Percentiles rank a stretch among this genome's conserved stretches.
Evolutionary conservation across 2,888 invertebrate genomes (phyloP).

Genomic region (Diploptera punctata): DNA sequence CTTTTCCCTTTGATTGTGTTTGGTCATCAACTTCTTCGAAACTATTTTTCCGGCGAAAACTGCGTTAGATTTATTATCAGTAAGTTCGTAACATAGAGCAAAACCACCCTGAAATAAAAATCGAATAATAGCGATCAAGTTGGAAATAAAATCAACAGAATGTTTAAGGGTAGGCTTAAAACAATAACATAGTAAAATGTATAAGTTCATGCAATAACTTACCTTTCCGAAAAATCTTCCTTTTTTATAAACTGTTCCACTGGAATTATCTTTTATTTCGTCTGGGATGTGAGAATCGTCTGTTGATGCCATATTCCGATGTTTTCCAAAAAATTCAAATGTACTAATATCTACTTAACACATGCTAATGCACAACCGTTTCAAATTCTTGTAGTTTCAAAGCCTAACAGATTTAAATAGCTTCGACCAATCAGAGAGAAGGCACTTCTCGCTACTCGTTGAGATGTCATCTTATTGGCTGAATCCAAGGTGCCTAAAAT

Average conservation of each 20-base stretch:
- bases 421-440: not conserved
- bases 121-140: not conserved
- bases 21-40: slow-evolving; percentile 89
- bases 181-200: not conserved
- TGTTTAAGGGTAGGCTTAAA: not conserved
- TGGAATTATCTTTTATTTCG: slow-evolving; percentile 77
- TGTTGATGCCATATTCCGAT: slow-evolving; percentile 30
- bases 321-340: no score
- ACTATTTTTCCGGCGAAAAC: slow-evolving; percentile 97
- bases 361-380: not conserved
- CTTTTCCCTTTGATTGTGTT: slow-evolving; percentile 96
- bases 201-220: slow-evolving; percentile 49
- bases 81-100: slow-evolving; percentile 98
- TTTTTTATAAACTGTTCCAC: slow-evolving; percentile 79
- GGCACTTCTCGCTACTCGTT: no score
- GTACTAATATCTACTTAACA: not conserved
- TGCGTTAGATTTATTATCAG: slow-evolving; percentile 77
- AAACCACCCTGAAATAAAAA: slow-evolving; percentile 84
- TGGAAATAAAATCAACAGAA: not conserved
- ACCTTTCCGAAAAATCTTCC: slow-evolving; percentile 91
- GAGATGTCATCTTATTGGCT: no score
- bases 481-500: no score
- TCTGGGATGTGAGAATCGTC: slow-evolving; percentile 68
- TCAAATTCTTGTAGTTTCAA: not conserved
- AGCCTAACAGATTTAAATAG: not conserved